phyloP scores from a whole-genome alignment of 2,113 vertebrate species.

The Pristiophorus japonicus region DNA sequence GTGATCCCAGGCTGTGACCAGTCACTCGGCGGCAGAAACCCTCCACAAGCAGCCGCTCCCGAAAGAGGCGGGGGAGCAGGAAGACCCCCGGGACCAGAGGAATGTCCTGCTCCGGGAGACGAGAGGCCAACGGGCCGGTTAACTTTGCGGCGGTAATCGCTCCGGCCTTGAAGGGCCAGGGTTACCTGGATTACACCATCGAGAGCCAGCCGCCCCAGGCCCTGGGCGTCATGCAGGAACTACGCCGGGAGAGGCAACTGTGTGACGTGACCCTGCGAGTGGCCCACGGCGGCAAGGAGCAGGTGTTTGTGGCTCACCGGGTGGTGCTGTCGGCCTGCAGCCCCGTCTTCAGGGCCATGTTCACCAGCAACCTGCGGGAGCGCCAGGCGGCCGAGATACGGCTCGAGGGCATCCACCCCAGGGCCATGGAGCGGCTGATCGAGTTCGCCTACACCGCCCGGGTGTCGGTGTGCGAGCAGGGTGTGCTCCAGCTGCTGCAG shows the following conservation, averaged over 20 bases:
- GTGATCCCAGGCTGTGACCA: not conserved
- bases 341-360: conserved; percentile 73
- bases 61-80: no score
- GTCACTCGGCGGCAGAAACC: not conserved
- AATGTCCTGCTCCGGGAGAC: conserved; percentile 62
- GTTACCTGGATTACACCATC: conserved; percentile 66
- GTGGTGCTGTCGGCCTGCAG: conserved; percentile 70
- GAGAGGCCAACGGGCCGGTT: conserved; percentile 50
- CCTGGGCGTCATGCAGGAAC: conserved; percentile 62
- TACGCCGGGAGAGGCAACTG: conserved; percentile 58
- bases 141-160: conserved; percentile 62
- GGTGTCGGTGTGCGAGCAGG: conserved; percentile 67
- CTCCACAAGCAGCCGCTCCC: no score
- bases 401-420: conserved; percentile 62
- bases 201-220: conserved; percentile 59
- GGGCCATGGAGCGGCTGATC: conserved; percentile 64
- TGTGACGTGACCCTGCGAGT: conserved; percentile 68
- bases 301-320: conserved; percentile 65
- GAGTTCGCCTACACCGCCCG: conserved; percentile 70
- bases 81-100: not conserved
- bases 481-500: conserved; percentile 65
- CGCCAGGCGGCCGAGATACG: conserved; percentile 61
- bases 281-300: conserved; percentile 55
- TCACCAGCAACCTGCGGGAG: conserved; percentile 69
- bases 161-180: conserved; percentile 63